Percentiles rank a stretch among this genome's conserved stretches.
phyloP scores from a whole-genome alignment of 2,113 vertebrate genomes.

The Indicator maculatus region DNA sequence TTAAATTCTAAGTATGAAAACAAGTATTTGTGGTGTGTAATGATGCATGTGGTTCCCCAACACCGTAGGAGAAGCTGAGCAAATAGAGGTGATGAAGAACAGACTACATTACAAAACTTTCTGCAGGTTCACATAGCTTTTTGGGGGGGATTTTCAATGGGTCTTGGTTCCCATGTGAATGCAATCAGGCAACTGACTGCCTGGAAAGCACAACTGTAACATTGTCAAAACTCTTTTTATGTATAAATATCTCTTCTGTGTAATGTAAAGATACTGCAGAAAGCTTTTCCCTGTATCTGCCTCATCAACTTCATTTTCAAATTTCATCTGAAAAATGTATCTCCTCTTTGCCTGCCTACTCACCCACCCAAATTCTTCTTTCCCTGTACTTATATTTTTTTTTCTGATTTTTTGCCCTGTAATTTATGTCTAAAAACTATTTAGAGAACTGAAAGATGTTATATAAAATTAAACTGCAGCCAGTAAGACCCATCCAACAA shows the following conservation, averaged over 20 bases:
- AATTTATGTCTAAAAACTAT: neutral
- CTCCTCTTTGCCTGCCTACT: neutral
- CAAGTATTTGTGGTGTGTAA: neutral
- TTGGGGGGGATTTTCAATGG: neutral
- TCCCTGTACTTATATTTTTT: neutral
- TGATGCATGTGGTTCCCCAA: neutral
- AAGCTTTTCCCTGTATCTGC: neutral
- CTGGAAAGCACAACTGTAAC: neutral
- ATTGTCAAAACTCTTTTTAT: neutral
- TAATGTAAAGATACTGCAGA: neutral
- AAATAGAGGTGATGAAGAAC: neutral
- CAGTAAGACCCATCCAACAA: neutral
- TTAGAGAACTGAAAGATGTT: neutral
- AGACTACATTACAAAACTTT: neutral
- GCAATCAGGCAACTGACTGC: neutral
- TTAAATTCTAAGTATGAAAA: neutral
- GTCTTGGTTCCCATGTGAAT: neutral
- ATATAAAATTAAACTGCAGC: neutral
- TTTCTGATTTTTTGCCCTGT: neutral
- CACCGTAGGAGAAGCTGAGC: neutral
- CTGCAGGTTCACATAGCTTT: neutral
- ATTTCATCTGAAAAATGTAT: neutral
- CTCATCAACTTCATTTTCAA: slow-evolving; percentile 9
- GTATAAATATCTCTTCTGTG: neutral
- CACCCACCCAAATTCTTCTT: neutral